A percentile compares a stretch with the other conserved stretches of the same genome.
These are phyloP conservation scores for Tadarida brasiliensis DNA, from an alignment of 2,797 vertebrate species.

Conservation along the genomic window DNA sequence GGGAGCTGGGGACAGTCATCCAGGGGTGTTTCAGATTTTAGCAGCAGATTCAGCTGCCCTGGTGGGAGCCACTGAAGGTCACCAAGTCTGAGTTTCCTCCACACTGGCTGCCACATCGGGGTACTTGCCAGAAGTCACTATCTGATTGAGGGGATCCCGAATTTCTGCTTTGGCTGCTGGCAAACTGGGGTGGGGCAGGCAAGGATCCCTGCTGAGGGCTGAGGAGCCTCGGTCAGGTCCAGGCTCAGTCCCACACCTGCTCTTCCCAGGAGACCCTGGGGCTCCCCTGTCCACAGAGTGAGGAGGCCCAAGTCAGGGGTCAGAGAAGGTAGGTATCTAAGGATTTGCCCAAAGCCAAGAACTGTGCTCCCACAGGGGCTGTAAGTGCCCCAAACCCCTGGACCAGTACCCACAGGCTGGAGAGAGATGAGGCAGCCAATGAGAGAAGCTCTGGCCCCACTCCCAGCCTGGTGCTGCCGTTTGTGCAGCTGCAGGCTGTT, in stretches of 20 bases:
- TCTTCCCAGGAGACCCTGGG: not conserved
- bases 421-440: not conserved
- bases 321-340: rapidly evolving
- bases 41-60: not conserved
- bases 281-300: not conserved
- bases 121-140: no score
- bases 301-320: not conserved
- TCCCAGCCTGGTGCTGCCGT: rapidly evolving
- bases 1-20: not conserved
- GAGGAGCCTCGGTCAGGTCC: not conserved
- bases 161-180: not conserved
- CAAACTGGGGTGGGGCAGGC: no score
- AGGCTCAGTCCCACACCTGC: not conserved
- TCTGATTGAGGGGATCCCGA: not conserved
- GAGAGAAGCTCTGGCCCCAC: not conserved
- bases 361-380: not conserved
- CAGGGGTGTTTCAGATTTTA: not conserved
- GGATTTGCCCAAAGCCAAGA: not conserved
- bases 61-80: not conserved
- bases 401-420: not conserved
- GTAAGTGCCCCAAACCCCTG: not conserved
- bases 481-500: rapidly evolving
- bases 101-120: rapidly evolving
- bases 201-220: not conserved
- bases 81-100: not conserved